Percentiles rank a stretch among this genome's conserved stretches.
Evolutionary conservation across 2,797 vertebrate species (phyloP).

Genomic region (Lagorchestes hirsutus): DNA sequence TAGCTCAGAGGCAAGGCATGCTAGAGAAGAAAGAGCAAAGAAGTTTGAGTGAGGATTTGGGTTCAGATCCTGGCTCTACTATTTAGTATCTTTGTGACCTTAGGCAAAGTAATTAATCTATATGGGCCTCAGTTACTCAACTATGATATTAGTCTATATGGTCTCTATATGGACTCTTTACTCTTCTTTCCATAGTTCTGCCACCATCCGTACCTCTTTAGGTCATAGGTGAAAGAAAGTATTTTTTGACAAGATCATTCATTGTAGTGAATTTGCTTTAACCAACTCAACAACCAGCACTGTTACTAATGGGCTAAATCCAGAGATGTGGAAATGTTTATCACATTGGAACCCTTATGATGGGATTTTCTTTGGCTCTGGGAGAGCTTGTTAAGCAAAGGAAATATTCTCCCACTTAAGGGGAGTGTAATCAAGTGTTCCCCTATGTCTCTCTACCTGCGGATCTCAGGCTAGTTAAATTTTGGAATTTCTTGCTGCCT

Average conservation of each 20-base stretch:
- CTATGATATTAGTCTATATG: background rate
- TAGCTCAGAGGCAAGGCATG: background rate
- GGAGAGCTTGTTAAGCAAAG: background rate
- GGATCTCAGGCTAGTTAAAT: background rate
- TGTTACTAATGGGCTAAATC: background rate
- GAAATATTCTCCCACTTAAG: background rate
- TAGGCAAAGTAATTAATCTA: background rate
- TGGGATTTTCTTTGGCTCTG: background rate
- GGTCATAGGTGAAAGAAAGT: background rate
- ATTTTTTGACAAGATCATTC: background rate
- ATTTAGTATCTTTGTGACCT: background rate
- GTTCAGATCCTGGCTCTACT: background rate
- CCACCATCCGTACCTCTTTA: background rate
- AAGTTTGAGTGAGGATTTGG: background rate
- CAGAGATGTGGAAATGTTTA: background rate
- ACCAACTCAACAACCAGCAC: background rate
- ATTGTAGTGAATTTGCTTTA: background rate
- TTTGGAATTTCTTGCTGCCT: background rate
- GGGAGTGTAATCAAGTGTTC: background rate
- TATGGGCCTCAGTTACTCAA: background rate
- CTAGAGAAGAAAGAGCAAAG: background rate
- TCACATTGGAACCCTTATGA: background rate
- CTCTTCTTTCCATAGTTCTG: background rate
- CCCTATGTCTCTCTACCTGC: background rate
- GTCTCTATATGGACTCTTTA: background rate